phyloP scores from a whole-genome alignment of 2,888 invertebrate genomes.

The Brachynemurus nebulosus region DNA sequence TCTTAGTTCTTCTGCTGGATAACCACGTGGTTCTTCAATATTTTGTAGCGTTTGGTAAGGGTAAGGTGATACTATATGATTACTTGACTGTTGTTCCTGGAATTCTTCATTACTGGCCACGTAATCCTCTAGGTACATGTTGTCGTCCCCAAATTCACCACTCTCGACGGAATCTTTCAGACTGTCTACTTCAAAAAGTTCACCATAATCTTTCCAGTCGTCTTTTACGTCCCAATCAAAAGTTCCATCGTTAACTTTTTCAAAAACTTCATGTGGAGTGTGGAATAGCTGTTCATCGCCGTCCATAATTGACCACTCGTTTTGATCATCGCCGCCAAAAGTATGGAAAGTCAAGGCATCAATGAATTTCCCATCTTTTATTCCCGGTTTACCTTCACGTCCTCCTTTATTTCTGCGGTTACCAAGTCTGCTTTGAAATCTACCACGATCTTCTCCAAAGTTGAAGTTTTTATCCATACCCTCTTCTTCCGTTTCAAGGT shows the following conservation, averaged over 20 bases:
- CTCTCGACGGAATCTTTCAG: conserved; percentile 6
- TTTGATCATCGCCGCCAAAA: neutral
- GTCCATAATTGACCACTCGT: conserved; percentile 4
- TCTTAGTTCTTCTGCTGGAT: conserved; percentile 6
- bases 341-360: conserved; percentile 1
- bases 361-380: neutral
- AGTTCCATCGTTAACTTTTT: conserved; percentile 12
- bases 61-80: too few species aligned
- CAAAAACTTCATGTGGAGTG: conserved; percentile 18
- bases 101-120: too few species aligned
- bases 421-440: neutral
- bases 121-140: too few species aligned
- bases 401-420: neutral
- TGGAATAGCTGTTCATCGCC: conserved; percentile 14
- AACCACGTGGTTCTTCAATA: conserved; percentile 9
- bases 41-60: too few species aligned
- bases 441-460: too few species aligned
- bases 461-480: neutral
- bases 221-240: conserved; percentile 8
- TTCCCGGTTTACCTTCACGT: neutral
- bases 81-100: too few species aligned
- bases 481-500: neutral
- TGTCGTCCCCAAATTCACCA: too few species aligned
- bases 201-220: conserved; percentile 14
- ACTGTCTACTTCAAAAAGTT: conserved; percentile 21